Evolutionary conservation across 2,888 invertebrate genomes (phyloP).

Genomic region (Aphodius sticticus): DNA sequence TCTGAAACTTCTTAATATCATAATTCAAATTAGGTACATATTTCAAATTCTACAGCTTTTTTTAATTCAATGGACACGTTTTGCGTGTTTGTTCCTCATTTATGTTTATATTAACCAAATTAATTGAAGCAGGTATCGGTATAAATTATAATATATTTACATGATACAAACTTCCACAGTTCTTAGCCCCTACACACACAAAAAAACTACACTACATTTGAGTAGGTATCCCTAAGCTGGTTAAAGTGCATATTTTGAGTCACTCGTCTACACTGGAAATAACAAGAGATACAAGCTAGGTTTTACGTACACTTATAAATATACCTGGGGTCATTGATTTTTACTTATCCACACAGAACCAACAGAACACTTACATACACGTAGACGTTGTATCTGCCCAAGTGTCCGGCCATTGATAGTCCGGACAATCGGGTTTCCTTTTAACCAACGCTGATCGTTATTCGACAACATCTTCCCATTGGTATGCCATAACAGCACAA

Average conservation of each 20-base stretch:
- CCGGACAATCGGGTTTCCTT: neutral
- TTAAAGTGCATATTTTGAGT: neutral
- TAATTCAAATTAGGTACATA: too few species aligned
- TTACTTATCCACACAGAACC: slow-evolving; percentile 32
- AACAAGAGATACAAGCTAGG: neutral
- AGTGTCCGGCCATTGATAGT: slow-evolving; percentile 32
- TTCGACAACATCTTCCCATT: slow-evolving; percentile 41
- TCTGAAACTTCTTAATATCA: too few species aligned
- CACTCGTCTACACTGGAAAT: too few species aligned
- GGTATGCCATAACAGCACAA: slow-evolving; percentile 32
- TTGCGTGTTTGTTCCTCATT: neutral
- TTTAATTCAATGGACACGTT: neutral
- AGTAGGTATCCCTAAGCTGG: neutral
- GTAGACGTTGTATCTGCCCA: slow-evolving; percentile 39
- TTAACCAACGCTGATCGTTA: slow-evolving; percentile 35
- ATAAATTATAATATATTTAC: neutral
- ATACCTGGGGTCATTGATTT: slow-evolving; percentile 35
- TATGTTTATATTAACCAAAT: neutral
- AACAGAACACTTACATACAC: slow-evolving; percentile 31
- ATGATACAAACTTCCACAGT: neutral
- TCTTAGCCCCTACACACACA: neutral
- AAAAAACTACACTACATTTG: neutral
- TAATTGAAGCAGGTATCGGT: neutral
- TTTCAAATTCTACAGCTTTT: too few species aligned
- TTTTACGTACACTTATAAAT: neutral